phyloP scores from a whole-genome alignment of 2,113 vertebrate species.

The Dromiciops gliroides region DNA sequence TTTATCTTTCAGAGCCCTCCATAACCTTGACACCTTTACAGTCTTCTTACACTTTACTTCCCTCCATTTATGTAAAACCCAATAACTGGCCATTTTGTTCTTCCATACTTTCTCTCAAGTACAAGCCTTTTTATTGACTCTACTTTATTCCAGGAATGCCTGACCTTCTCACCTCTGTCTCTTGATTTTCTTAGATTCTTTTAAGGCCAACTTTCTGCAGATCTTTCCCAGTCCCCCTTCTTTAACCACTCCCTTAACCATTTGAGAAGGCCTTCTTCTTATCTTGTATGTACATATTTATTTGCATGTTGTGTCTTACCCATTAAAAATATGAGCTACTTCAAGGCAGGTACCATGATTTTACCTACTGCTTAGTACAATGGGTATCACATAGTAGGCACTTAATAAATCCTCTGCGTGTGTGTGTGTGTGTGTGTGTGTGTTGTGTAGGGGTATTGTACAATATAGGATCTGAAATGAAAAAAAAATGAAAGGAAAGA shows the following conservation, averaged over 20 bases:
- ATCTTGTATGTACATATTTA: neutral
- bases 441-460: too few species aligned
- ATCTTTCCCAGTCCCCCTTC: neutral
- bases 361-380: neutral
- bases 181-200: neutral
- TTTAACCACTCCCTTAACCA: too few species aligned
- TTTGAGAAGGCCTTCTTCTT: neutral
- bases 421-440: too few species aligned
- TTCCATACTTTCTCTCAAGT: neutral
- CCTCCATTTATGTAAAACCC: neutral
- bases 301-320: neutral
- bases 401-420: too few species aligned
- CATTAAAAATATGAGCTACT: neutral
- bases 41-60: neutral
- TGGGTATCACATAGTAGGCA: too few species aligned
- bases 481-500: too few species aligned
- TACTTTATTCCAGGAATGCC: neutral
- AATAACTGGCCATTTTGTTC: neutral
- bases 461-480: too few species aligned
- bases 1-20: neutral
- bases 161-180: neutral
- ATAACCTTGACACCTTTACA: neutral
- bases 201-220: neutral
- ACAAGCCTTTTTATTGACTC: neutral
- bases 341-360: neutral